Base-by-base conservation (phyloP, 1,140 invertebrate species). In the Caenorhabditis remanei region DNA sequence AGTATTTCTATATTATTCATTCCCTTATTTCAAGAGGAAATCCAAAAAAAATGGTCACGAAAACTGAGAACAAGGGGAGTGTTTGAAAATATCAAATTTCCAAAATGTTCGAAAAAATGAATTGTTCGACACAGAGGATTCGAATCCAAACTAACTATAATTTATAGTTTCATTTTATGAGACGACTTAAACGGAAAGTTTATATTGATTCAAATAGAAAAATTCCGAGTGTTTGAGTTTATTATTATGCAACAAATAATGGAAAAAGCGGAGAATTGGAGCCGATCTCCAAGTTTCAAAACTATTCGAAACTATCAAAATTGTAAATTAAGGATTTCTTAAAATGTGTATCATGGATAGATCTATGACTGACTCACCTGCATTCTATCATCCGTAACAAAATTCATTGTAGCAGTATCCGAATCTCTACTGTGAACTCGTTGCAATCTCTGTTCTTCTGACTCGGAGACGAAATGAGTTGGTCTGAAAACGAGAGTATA, bases 341-440 rank as follows among this genome's bases (percentile, higher is more conserved):
- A 1, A 2, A 1, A 32, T 32, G 0, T 32, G 32, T 32, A 32
- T 32, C 2, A 1, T 32, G 32, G 32, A 32, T 2, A 32, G 32
- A 32, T 2, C 32, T 32, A 32, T 32, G 32, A 41, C 16, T 19
- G 24, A 75, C 86, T 56, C 46, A 87, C 86, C 50, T 83, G 75
- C 41, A 87, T 63, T 11, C 86, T 9, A 58, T 87, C 86, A 65
- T 87, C 86, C 14, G 86, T 87, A 7, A 87, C 86, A 48, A 87
- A 87, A 56, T 87, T 87, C 65, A 87, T 87, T 6, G 86, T 79
- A 14, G 87, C 87, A 13, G 58, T 55, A 50, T 87, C 87, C 11
- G 86, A 87, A 43, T 71, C 86, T n/a, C 71, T 21, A 53, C 86
- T 87, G 7, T 79, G 71, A 43, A 79, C 71, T 50, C 71, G 13